Conservation (phyloP, 2,113 vertebrate species). For the Otis tarda region DNA sequence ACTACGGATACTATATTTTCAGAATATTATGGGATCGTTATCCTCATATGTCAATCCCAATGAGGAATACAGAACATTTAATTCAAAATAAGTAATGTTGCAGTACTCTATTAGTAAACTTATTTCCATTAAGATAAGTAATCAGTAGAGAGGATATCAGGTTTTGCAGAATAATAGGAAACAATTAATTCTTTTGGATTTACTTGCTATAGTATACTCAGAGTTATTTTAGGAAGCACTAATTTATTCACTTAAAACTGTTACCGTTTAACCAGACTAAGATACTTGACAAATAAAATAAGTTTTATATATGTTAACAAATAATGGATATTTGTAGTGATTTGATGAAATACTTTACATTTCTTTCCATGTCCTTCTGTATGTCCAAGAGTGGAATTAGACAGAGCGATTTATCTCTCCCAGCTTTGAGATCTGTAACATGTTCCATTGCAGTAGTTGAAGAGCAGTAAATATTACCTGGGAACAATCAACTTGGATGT, state of each 20-base stretch:
- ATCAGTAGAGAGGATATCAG: neutral
- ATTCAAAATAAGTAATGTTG: neutral
- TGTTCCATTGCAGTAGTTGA: neutral
- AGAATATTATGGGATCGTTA: neutral
- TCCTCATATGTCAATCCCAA: neutral
- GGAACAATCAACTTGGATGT: neutral
- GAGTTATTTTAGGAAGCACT: neutral
- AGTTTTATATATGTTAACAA: neutral
- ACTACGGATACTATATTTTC: neutral
- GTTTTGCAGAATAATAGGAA: neutral
- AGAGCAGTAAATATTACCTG: neutral
- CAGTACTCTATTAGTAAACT: neutral
- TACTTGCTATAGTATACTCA: neutral
- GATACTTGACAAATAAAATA: neutral
- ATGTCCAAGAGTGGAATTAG: neutral
- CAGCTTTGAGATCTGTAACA: neutral
- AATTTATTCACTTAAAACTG: neutral
- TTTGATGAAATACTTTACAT: neutral
- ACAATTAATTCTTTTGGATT: neutral
- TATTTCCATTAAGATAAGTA: neutral
- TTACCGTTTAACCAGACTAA: neutral
- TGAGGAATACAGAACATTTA: neutral
- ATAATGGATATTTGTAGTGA: neutral
- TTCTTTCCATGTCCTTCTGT: neutral
- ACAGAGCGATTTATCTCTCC: neutral